A percentile compares a stretch with the other conserved stretches of the same genome.
phyloP scores from a whole-genome alignment of 1,140 invertebrate genomes.

The Aphis craccivora region DNA sequence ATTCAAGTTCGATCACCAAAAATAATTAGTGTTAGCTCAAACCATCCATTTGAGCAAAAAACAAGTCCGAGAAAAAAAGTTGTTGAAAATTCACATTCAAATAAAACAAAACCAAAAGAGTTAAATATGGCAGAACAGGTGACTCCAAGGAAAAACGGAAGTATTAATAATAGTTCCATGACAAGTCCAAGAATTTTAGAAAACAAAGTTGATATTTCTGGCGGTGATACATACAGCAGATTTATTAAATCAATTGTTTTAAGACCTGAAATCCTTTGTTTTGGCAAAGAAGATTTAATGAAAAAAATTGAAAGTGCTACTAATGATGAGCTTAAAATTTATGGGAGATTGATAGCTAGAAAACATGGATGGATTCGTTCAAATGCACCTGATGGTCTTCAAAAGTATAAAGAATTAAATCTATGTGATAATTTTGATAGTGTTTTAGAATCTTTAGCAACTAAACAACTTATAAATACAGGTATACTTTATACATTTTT shows the following conservation, averaged over 20 bases:
- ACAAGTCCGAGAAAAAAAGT: not conserved
- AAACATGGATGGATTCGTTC: conserved; percentile 53
- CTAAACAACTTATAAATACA: conserved; percentile 48
- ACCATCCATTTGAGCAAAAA: not conserved
- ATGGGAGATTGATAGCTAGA: conserved; percentile 35
- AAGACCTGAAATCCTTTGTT: not conserved
- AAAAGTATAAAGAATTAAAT: conserved; percentile 32
- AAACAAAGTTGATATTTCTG: conserved; percentile 26
- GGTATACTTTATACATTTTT: not conserved
- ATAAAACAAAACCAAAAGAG: not conserved
- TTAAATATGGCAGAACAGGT: not conserved
- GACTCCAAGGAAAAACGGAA: conserved; percentile 14
- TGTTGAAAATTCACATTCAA: not conserved
- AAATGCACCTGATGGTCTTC: conserved; percentile 4
- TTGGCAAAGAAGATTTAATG: not conserved
- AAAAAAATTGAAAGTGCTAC: not conserved
- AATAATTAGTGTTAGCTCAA: not conserved
- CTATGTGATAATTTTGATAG: conserved; percentile 31
- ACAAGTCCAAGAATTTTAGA: conserved; percentile 31
- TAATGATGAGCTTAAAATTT: conserved; percentile 47
- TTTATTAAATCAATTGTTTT: conserved; percentile 30
- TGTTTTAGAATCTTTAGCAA: conserved; percentile 23
- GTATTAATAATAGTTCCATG: not conserved
- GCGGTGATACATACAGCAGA: conserved; percentile 51
- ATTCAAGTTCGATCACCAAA: not conserved